phyloP scores from a whole-genome alignment of 2,113 vertebrate genomes.

The Ciconia stormi region DNA sequence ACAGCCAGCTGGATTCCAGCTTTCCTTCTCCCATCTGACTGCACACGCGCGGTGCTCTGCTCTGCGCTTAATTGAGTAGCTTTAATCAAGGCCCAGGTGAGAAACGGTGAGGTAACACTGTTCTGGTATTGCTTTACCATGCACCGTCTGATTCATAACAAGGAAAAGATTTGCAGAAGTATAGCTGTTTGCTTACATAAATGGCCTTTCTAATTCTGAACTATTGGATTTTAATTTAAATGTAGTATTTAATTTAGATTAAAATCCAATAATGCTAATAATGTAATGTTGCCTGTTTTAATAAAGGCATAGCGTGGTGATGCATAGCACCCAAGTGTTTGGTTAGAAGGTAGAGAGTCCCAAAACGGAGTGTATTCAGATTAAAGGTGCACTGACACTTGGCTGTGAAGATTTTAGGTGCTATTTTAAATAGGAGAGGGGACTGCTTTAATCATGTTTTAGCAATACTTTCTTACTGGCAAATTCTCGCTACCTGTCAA shows the following conservation, averaged over 20 bases:
- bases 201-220: background rate
- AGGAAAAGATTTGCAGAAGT: background rate
- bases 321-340: fast-evolving
- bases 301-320: background rate
- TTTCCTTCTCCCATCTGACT: background rate
- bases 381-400: background rate
- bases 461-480: background rate
- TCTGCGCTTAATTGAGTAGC: background rate
- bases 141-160: background rate
- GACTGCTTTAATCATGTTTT: fast-evolving
- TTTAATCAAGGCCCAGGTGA: background rate
- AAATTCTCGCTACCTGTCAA: background rate
- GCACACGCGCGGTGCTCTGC: background rate
- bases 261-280: background rate
- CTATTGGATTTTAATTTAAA: background rate
- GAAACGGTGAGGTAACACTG: background rate
- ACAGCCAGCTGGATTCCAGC: background rate
- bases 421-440: background rate
- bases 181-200: background rate
- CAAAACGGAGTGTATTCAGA: too few relatives aligned
- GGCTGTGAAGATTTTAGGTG: background rate
- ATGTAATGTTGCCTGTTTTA: background rate
- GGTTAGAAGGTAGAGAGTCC: background rate
- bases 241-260: background rate
- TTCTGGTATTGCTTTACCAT: background rate